A percentile compares a stretch with the other conserved stretches of the same genome.
Conservation (phyloP, 2,797 vertebrate species). For the Rhinatrema bivittatum region DNA sequence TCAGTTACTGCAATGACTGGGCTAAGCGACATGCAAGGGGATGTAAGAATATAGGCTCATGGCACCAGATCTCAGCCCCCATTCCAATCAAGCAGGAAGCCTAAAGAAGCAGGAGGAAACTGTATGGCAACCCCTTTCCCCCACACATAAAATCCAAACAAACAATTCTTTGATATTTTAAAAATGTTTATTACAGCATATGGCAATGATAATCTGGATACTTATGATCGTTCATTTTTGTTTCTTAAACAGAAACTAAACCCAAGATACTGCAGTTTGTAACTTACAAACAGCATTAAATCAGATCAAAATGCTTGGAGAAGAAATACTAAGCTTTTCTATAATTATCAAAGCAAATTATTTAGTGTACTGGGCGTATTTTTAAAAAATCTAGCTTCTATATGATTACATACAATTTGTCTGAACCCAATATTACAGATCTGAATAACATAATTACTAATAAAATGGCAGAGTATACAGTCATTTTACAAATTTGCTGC, state of each 20-base stretch:
- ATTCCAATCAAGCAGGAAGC: too few species aligned
- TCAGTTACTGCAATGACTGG: too few species aligned
- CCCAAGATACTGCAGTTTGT: conserved; percentile 3
- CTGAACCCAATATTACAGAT: neutral
- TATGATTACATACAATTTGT: neutral
- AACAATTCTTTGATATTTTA: conserved; percentile 12
- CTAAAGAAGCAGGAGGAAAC: too few species aligned
- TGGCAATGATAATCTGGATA: conserved; percentile 1
- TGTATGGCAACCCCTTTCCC: too few species aligned
- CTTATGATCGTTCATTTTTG: conserved; percentile 1
- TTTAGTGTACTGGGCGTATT: conserved; percentile 4
- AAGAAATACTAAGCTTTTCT: too few species aligned
- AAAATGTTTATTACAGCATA: conserved; percentile 16
- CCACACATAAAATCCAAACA: too few species aligned
- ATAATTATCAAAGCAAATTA: too few species aligned
- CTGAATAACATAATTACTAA: conserved; percentile 5
- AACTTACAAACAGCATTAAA: conserved; percentile 25
- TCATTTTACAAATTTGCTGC: neutral
- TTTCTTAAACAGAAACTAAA: conserved; percentile 24
- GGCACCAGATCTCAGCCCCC: too few species aligned
- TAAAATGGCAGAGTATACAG: accelerated
- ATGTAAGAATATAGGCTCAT: too few species aligned
- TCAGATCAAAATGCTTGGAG: conserved; percentile 9
- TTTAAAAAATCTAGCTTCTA: conserved; percentile 8
- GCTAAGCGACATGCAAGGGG: too few species aligned